These are phyloP conservation scores for Mixornis gularis DNA, from an alignment of 2,113 vertebrate species.

Conservation along the genomic window DNA sequence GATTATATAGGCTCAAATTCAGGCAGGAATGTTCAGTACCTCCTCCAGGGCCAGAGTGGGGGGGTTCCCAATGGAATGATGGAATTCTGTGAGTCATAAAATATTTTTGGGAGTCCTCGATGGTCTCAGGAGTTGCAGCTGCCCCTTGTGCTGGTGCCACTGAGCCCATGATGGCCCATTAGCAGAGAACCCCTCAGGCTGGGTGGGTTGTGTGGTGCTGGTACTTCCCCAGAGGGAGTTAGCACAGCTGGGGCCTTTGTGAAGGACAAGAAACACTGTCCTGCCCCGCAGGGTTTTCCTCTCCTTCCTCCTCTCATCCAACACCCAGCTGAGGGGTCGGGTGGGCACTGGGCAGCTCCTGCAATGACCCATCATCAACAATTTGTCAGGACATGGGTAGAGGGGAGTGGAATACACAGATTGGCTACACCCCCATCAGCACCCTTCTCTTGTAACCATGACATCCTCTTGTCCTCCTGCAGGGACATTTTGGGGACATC, in stretches of 20 bases:
- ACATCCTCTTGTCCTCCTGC: background rate
- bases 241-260: background rate
- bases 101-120: background rate
- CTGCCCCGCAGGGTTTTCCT: fast-evolving
- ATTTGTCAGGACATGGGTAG: background rate
- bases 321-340: background rate
- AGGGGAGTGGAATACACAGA: background rate
- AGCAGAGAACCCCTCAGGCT: background rate
- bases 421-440: background rate
- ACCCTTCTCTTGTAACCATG: background rate
- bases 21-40: background rate
- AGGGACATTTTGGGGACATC: background rate
- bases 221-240: background rate
- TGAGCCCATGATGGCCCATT: fast-evolving
- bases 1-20: fast-evolving
- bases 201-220: background rate
- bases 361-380: too few species aligned
- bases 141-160: background rate
- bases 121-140: background rate
- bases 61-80: background rate
- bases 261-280: background rate
- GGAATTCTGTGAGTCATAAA: background rate
- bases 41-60: fast-evolving
- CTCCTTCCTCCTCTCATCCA: background rate
- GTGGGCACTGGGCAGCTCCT: background rate